Percentiles rank a stretch among this genome's conserved stretches.
Conservation (phyloP, 2,888 invertebrate genomes). For the Drosophila multiciliata region DNA sequence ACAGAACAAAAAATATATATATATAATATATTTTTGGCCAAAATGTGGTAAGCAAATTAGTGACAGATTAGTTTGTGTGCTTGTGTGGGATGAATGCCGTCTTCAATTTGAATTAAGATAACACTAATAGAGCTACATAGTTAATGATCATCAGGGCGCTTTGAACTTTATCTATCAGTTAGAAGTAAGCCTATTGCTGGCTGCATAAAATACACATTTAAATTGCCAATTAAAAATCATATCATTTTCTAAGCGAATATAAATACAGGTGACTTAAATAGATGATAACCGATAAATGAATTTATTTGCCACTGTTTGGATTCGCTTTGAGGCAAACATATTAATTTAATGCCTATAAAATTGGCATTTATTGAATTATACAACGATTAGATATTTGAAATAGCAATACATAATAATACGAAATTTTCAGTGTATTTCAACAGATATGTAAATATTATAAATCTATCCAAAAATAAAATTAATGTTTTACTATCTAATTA, state of each 20-base stretch:
- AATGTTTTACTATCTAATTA: neutral
- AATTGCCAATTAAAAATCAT: neutral
- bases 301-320: too few relatives aligned
- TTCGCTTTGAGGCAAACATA: neutral
- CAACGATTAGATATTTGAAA: neutral
- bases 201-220: neutral
- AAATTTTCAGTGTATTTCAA: too few relatives aligned
- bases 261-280: neutral
- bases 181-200: neutral
- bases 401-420: too few relatives aligned
- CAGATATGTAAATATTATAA: neutral
- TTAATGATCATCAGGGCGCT: neutral
- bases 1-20: slow-evolving; percentile 13
- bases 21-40: slow-evolving; percentile 40
- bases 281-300: neutral
- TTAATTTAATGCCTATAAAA: neutral
- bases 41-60: slow-evolving; percentile 52
- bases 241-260: neutral
- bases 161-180: neutral
- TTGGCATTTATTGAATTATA: neutral
- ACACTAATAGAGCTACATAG: slow-evolving; percentile 1
- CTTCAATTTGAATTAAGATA: slow-evolving; percentile 13
- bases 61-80: slow-evolving; percentile 37
- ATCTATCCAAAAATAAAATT: neutral
- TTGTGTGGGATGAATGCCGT: slow-evolving; percentile 9